These are phyloP conservation scores for Spisula subtruncata DNA, from an alignment of 2,888 invertebrate genomes.

Conservation along the genomic window DNA sequence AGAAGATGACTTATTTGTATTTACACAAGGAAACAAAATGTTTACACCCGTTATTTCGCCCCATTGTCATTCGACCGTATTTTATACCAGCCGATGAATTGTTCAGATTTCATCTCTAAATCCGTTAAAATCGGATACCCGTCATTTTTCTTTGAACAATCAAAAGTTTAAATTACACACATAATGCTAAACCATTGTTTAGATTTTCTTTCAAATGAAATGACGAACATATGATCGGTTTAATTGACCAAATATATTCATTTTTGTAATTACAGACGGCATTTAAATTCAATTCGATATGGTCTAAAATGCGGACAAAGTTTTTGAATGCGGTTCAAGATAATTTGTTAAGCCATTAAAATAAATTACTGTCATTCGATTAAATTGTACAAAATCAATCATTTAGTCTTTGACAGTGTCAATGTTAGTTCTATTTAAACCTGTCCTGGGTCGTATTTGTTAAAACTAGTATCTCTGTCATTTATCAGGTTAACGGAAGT, in stretches of 20 bases:
- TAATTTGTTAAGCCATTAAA: background rate
- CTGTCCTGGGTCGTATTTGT: background rate
- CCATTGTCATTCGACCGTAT: background rate
- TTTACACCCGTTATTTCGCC: slow-evolving; percentile 40
- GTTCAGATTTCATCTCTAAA: background rate
- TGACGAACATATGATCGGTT: background rate
- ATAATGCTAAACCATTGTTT: background rate
- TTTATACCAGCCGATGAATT: background rate
- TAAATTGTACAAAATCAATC: slow-evolving; percentile 11
- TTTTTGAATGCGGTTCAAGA: background rate
- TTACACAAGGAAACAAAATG: slow-evolving; percentile 35
- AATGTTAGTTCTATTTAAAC: background rate
- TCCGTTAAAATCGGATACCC: background rate
- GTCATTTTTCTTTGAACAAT: background rate
- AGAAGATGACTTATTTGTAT: slow-evolving; percentile 43
- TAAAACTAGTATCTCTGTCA: background rate
- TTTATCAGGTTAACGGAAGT: background rate
- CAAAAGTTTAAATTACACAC: background rate
- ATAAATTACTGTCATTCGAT: slow-evolving; percentile 4
- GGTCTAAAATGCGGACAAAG: background rate
- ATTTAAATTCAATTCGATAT: background rate
- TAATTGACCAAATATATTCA: background rate
- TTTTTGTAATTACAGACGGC: background rate
- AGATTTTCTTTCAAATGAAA: background rate
- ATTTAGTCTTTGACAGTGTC: background rate